A percentile compares a stretch with the other conserved stretches of the same genome.
Evolutionary conservation across 1,140 invertebrate genomes (phyloP).

Genomic region (Drosophila varians): DNA sequence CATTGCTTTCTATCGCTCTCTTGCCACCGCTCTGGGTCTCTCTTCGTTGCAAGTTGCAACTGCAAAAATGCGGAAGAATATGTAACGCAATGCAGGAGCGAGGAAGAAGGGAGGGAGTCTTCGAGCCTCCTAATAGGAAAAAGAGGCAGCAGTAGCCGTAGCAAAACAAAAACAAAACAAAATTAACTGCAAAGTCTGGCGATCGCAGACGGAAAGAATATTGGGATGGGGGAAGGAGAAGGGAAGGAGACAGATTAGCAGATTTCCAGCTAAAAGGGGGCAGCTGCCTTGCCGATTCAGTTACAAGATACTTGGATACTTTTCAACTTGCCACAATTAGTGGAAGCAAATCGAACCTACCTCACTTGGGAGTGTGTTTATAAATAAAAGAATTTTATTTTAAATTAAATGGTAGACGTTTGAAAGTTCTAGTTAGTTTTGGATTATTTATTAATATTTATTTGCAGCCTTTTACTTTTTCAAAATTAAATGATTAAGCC

Average conservation of each 20-base stretch:
- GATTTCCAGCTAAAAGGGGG: slow-evolving; percentile 4
- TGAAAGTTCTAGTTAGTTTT: no score
- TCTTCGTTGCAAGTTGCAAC: neutral
- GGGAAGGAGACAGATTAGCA: neutral
- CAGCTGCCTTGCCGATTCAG: neutral
- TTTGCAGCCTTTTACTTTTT: no score
- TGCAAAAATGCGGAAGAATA: slow-evolving; percentile 52
- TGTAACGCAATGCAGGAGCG: slow-evolving; percentile 35
- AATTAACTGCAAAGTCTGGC: slow-evolving; percentile 32
- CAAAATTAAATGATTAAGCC: no score
- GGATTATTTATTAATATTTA: no score
- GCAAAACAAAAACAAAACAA: slow-evolving; percentile 19
- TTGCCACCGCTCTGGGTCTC: neutral
- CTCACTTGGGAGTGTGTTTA: neutral
- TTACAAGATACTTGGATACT: neutral
- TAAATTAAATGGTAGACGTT: no score
- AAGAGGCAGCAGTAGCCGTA: slow-evolving; percentile 12
- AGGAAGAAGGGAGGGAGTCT: no score
- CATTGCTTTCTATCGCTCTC: slow-evolving; percentile 33
- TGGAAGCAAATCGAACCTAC: neutral
- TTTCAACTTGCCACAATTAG: neutral
- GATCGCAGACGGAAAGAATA: slow-evolving; percentile 24
- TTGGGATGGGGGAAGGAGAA: neutral
- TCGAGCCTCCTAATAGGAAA: neutral
- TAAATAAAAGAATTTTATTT: no score